These are phyloP conservation scores for Magallana nippona DNA, from an alignment of 2,888 invertebrate genomes.

Conservation along the genomic window DNA sequence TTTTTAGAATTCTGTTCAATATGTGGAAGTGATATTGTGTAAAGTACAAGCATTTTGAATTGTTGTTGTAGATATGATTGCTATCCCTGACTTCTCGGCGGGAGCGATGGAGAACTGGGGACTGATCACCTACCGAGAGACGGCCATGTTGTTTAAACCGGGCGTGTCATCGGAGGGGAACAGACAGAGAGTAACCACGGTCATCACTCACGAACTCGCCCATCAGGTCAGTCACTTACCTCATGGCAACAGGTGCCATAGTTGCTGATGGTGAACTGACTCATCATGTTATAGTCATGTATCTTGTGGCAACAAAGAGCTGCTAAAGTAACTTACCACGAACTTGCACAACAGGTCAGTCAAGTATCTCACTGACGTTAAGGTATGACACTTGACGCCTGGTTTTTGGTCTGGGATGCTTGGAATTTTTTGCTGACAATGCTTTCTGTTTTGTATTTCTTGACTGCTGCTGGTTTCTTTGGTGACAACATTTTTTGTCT, in stretches of 20 bases:
- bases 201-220: conserved; percentile 88
- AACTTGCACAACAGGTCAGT: no score
- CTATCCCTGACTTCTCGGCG: conserved; percentile 91
- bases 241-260: not conserved
- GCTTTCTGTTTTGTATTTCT: no score
- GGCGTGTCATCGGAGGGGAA: conserved; percentile 81
- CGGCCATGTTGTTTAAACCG: conserved; percentile 86
- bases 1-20: no score
- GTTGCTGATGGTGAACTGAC: not conserved
- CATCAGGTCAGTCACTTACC: conserved; percentile 81
- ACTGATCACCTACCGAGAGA: conserved; percentile 87
- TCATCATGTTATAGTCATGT: not conserved
- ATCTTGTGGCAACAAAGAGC: not conserved
- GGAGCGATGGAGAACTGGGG: conserved; percentile 95
- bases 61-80: conserved; percentile 84
- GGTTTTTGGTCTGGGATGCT: no score
- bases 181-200: conserved; percentile 80
- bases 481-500: no score
- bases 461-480: no score
- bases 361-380: not conserved
- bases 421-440: no score
- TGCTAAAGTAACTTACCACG: no score
- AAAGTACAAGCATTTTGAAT: not conserved
- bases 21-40: no score
- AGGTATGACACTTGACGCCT: no score